Conservation (phyloP, 1,140 invertebrate species). For the Eumeta japonica region DNA sequence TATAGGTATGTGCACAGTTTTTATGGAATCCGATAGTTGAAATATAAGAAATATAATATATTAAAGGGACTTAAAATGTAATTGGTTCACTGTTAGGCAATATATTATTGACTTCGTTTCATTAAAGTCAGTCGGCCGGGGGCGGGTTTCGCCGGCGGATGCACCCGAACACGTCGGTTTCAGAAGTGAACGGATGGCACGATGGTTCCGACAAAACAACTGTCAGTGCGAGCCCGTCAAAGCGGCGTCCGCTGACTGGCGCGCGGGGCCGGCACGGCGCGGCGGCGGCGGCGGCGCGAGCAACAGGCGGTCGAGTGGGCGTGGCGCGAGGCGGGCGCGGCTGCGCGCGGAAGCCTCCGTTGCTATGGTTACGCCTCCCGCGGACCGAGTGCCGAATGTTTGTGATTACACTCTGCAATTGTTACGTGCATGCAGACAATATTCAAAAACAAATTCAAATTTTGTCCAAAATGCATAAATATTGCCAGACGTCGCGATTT, state of each 20-base stretch:
- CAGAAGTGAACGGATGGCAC: slow-evolving; percentile 1
- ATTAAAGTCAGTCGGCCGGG: not conserved
- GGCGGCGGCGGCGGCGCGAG: slow-evolving; percentile 16
- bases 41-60: too few species aligned
- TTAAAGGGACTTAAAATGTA: not conserved
- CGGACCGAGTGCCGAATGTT: slow-evolving; percentile 25
- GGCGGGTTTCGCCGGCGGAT: too few species aligned
- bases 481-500: too few species aligned
- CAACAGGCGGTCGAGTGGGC: slow-evolving; percentile 49
- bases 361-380: slow-evolving; percentile 51
- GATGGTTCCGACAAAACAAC: slow-evolving; percentile 4
- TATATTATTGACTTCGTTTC: not conserved
- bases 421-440: too few species aligned
- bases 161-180: too few species aligned
- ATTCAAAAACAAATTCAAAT: too few species aligned
- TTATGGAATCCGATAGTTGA: too few species aligned
- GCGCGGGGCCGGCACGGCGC: slow-evolving; percentile 23
- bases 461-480: too few species aligned
- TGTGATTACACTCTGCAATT: slow-evolving; percentile 37
- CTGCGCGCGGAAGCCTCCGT: slow-evolving; percentile 37
- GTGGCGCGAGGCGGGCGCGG: slow-evolving; percentile 30
- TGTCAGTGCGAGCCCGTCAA: slow-evolving; percentile 13
- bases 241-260: slow-evolving; percentile 34
- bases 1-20: too few species aligned
- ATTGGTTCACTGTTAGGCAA: not conserved